phyloP scores from a whole-genome alignment of 2,888 invertebrate genomes.

The Stenodema calcarata region DNA sequence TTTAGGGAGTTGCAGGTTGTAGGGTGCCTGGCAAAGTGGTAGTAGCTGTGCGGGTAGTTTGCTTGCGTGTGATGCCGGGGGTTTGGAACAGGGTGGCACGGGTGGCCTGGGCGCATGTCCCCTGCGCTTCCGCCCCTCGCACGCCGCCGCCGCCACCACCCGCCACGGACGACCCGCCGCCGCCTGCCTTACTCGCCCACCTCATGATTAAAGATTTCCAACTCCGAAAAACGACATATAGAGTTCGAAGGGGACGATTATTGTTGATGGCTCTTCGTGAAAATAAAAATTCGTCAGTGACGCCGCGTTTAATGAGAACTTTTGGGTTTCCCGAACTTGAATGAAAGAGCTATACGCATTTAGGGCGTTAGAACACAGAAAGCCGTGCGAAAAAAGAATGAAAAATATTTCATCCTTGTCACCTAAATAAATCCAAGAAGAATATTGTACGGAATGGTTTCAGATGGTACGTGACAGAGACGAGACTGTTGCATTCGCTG shows the following conservation, averaged over 20 bases:
- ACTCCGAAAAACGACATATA: constrained; percentile 28
- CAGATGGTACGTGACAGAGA: too few relatives aligned
- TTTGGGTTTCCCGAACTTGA: too few relatives aligned
- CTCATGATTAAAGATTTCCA: constrained; percentile 52
- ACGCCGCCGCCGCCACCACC: neutral
- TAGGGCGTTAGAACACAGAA: too few relatives aligned
- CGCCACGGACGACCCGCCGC: neutral
- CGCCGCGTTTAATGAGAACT: too few relatives aligned
- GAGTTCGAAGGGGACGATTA: constrained; percentile 20
- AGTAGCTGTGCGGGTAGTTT: constrained; percentile 43
- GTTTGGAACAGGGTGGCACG: constrained; percentile 44
- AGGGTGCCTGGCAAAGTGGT: constrained; percentile 35
- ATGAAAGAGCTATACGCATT: too few relatives aligned
- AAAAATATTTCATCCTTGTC: too few relatives aligned
- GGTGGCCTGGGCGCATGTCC: neutral
- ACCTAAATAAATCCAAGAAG: too few relatives aligned
- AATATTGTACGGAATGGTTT: too few relatives aligned
- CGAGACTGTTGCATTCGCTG: too few relatives aligned
- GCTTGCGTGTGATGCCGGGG: constrained; percentile 50
- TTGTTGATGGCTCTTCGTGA: neutral
- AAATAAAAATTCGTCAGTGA: neutral
- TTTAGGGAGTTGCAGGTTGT: constrained; percentile 42
- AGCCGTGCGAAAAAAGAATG: too few relatives aligned
- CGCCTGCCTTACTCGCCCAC: neutral
- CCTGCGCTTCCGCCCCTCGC: constrained; percentile 14